Conservation (phyloP, 2,888 invertebrate genomes). For the Beris morrisii region DNA sequence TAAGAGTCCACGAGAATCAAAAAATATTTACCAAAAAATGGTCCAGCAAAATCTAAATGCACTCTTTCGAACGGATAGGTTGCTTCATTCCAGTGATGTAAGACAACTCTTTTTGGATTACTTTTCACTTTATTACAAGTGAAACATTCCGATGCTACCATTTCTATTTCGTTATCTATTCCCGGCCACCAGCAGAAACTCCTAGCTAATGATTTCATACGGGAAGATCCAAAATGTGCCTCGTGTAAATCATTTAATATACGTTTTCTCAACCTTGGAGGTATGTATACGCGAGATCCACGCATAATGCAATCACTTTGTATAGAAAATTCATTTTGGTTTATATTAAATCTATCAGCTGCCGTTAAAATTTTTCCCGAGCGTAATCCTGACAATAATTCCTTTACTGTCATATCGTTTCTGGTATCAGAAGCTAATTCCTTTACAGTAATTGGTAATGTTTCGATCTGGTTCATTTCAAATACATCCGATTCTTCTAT, state of each 20-base stretch:
- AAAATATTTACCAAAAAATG: slow-evolving; percentile 12
- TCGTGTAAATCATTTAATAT: slow-evolving; percentile 37
- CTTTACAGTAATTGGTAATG: too few species aligned
- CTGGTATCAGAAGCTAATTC: too few species aligned
- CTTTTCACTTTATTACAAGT: slow-evolving; percentile 24
- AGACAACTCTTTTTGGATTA: background rate
- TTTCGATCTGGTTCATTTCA: background rate
- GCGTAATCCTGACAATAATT: too few species aligned
- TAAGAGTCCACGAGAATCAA: slow-evolving; percentile 39
- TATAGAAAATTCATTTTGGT: slow-evolving; percentile 26
- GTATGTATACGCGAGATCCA: slow-evolving; percentile 32
- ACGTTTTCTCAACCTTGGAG: slow-evolving; percentile 16
- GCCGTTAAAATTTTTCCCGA: too few species aligned
- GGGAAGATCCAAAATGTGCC: slow-evolving; percentile 35
- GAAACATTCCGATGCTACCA: slow-evolving; percentile 35
- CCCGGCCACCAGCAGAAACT: slow-evolving; percentile 43
- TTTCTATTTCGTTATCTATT: slow-evolving; percentile 42
- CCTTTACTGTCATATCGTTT: too few species aligned
- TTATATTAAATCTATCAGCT: background rate
- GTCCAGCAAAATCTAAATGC: slow-evolving; percentile 35
- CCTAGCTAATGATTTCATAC: slow-evolving; percentile 40
- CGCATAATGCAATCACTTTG: slow-evolving; percentile 29
- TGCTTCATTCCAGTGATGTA: slow-evolving; percentile 34
- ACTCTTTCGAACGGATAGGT: slow-evolving; percentile 39
- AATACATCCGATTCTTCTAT: too few species aligned